A percentile compares a stretch with the other conserved stretches of the same genome.
These are phyloP conservation scores for Corythaixoides concolor DNA, from an alignment of 2,113 vertebrate species.

Conservation along the genomic window DNA sequence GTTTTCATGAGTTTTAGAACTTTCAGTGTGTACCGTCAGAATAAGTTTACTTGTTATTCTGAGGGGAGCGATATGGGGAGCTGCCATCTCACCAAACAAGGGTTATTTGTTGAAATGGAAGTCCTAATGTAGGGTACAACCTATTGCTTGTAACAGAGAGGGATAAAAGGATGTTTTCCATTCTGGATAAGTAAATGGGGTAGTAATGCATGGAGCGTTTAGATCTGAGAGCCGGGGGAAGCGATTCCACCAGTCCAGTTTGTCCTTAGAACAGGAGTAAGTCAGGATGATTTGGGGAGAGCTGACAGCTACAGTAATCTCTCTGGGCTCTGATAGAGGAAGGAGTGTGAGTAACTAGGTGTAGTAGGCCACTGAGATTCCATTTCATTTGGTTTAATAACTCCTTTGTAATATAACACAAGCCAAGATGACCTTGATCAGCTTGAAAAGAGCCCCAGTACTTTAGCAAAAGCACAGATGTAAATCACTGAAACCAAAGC, in stretches of 20 bases:
- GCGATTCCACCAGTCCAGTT: neutral
- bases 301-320: neutral
- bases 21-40: neutral
- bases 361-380: neutral
- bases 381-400: neutral
- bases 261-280: neutral
- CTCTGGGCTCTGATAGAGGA: neutral
- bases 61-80: neutral
- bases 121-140: neutral
- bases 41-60: neutral
- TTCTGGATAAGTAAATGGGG: neutral
- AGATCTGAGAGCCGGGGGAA: neutral
- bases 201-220: neutral
- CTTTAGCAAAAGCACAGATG: neutral
- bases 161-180: neutral
- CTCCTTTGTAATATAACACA: neutral
- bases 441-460: neutral
- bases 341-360: neutral
- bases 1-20: neutral
- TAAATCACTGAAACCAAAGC: constrained; percentile 39
- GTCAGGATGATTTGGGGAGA: neutral
- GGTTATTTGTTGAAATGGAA: neutral
- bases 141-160: neutral
- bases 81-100: neutral
- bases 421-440: neutral